Percentiles rank a stretch among this genome's conserved stretches.
Evolutionary conservation across 1,140 invertebrate species (phyloP).

Genomic region (Aethina tumida): DNA sequence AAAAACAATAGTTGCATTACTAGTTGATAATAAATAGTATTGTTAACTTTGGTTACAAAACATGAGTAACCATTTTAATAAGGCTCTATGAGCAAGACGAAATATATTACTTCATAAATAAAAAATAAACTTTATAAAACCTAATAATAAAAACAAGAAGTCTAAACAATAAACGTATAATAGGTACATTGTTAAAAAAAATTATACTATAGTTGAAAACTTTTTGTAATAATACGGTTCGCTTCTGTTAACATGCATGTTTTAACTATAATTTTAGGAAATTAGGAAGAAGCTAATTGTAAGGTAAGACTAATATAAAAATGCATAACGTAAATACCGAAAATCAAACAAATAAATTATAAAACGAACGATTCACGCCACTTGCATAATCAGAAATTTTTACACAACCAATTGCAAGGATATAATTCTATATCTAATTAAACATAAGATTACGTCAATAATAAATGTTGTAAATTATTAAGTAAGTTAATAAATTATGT

Average conservation of each 20-base stretch:
- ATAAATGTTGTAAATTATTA: too few species aligned
- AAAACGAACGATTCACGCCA: too few species aligned
- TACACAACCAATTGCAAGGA: too few species aligned
- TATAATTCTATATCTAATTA: too few species aligned
- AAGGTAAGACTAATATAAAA: conserved; percentile 1
- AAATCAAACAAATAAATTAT: conserved; percentile 12
- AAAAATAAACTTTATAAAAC: conserved; percentile 19
- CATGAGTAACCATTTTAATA: conserved; percentile 17
- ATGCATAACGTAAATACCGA: conserved; percentile 2
- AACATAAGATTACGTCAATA: too few species aligned
- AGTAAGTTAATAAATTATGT: too few species aligned
- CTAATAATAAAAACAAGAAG: conserved; percentile 16
- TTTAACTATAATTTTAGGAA: background rate
- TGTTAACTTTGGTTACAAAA: conserved; percentile 27
- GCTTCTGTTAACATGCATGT: background rate
- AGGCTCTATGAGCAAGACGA: conserved; percentile 20
- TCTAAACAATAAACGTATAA: conserved; percentile 9
- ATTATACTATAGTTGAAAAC: conserved; percentile 4
- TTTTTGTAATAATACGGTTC: conserved; percentile 5
- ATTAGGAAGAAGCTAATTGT: too few species aligned
- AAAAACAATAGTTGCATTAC: conserved; percentile 21
- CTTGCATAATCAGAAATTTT: too few species aligned
- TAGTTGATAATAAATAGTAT: conserved; percentile 21
- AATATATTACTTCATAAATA: conserved; percentile 26
- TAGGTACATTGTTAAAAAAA: conserved; percentile 8